Percentiles rank a stretch among this genome's conserved stretches.
These are phyloP conservation scores for Dryas iulia DNA, from an alignment of 1,140 invertebrate species.

Conservation along the genomic window DNA sequence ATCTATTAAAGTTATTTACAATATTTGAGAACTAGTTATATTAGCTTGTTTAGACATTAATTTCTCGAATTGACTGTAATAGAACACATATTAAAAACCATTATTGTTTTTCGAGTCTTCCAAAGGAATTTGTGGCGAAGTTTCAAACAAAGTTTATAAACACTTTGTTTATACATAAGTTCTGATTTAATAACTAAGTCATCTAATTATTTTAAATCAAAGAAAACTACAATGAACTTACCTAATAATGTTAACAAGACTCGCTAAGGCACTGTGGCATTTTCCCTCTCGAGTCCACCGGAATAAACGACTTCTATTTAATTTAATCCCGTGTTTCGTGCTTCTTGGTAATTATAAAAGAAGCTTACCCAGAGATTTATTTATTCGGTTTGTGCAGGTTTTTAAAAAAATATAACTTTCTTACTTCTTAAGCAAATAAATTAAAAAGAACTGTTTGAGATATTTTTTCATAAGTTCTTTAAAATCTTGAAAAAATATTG, in stretches of 20 bases:
- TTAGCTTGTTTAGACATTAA: too few relatives aligned
- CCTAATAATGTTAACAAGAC: not conserved
- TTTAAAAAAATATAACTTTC: not conserved
- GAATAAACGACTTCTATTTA: not conserved
- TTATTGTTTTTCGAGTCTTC: too few relatives aligned
- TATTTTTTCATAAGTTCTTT: too few relatives aligned
- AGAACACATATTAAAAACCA: too few relatives aligned
- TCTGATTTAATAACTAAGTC: too few relatives aligned
- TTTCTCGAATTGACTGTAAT: too few relatives aligned
- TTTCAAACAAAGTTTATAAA: too few relatives aligned
- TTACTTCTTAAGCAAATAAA: not conserved
- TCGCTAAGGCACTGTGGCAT: not conserved
- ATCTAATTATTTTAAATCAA: not conserved
- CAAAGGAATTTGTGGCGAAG: too few relatives aligned
- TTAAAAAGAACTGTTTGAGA: too few relatives aligned
- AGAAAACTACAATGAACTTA: not conserved
- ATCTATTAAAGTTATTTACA: too few relatives aligned
- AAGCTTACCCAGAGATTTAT: not conserved
- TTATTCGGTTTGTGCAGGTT: not conserved
- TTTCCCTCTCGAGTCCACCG: not conserved
- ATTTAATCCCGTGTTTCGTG: not conserved
- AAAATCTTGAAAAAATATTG: not conserved
- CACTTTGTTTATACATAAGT: too few relatives aligned
- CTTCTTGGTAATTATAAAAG: not conserved
- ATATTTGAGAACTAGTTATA: too few relatives aligned